Evolutionary conservation across 2,113 vertebrate species (phyloP).

Genomic region (Laticauda laticaudata): DNA sequence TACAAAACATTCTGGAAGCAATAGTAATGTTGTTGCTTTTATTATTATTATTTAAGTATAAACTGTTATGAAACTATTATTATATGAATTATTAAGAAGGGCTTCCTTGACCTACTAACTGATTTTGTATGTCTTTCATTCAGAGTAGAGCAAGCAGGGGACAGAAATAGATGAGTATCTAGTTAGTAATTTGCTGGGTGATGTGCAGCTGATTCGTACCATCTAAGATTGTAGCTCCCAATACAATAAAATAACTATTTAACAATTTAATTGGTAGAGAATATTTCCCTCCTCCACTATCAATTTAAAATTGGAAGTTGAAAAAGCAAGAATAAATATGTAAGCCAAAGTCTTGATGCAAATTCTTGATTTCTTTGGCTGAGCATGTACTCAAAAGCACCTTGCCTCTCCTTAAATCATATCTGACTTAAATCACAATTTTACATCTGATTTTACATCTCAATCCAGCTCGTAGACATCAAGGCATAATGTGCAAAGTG

Average conservation of each 20-base stretch:
- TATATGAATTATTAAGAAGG: constrained; percentile 26
- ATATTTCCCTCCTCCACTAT: background rate
- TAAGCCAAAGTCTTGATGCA: background rate
- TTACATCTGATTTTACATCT: background rate
- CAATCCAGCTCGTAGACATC: background rate
- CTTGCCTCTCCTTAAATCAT: background rate
- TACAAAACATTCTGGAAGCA: constrained; percentile 47
- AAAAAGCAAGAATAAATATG: background rate
- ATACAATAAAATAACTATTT: background rate
- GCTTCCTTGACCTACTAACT: constrained; percentile 23
- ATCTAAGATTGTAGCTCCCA: background rate
- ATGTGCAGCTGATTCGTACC: background rate
- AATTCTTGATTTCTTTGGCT: background rate
- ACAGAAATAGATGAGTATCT: background rate
- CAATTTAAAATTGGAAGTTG: background rate
- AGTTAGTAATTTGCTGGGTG: background rate
- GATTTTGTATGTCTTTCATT: background rate
- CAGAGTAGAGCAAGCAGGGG: background rate
- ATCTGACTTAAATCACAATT: background rate
- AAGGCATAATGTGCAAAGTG: background rate
- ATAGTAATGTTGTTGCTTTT: background rate
- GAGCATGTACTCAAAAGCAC: background rate
- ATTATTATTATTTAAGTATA: constrained; percentile 57
- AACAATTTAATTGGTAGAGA: background rate
- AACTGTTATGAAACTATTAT: constrained; percentile 42